These are phyloP conservation scores for Leuciscus idus DNA, from an alignment of 2,113 vertebrate genomes.

Conservation along the genomic window DNA sequence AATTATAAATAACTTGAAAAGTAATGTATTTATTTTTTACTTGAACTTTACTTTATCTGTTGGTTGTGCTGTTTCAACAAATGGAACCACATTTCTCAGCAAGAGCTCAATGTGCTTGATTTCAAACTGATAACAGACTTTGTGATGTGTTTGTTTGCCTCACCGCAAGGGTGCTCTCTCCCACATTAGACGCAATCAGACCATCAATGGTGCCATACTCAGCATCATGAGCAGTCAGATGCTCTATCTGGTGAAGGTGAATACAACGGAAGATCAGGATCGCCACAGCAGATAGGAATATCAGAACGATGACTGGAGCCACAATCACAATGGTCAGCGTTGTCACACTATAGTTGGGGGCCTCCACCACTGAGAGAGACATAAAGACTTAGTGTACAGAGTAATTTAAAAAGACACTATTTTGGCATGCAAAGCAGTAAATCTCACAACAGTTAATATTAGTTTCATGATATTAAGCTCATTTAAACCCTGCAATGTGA, in stretches of 20 bases:
- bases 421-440: neutral
- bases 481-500: neutral
- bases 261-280: constrained; percentile 87
- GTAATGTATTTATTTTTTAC: neutral
- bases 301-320: constrained; percentile 82
- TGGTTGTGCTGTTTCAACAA: too few species aligned
- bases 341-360: constrained; percentile 83
- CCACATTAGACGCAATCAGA: constrained; percentile 96
- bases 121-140: neutral
- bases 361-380: constrained; percentile 72
- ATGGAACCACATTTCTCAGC: too few species aligned
- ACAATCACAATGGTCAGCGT: constrained; percentile 84
- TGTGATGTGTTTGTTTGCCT: constrained; percentile 66
- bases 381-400: neutral
- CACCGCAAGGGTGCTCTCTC: constrained; percentile 96
- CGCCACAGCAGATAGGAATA: constrained; percentile 83
- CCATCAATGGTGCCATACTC: constrained; percentile 96
- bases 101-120: neutral
- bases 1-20: too few species aligned
- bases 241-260: constrained; percentile 89
- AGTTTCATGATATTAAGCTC: neutral
- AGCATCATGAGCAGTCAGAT: constrained; percentile 88
- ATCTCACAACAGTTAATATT: neutral
- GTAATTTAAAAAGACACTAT: neutral
- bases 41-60: neutral